Base-by-base conservation (phyloP, 1,140 invertebrate genomes). In the Nymphalis io region DNA sequence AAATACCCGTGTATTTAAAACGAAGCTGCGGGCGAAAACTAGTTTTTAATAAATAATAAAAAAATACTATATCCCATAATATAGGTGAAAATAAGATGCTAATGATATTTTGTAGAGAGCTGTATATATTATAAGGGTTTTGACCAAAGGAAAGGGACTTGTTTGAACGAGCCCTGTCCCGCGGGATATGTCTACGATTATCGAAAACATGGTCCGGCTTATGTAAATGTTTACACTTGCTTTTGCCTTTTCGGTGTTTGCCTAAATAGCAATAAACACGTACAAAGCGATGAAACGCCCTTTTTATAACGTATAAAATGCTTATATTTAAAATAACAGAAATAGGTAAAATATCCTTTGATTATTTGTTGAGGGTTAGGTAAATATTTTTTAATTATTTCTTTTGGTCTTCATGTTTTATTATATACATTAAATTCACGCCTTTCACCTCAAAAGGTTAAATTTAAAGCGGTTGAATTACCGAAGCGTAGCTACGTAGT, bases 141-240 rank as follows among this genome's bases (percentile, higher is more conserved):
- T 33, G 27, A 33, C 27, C 27, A 33, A 33, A 33, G 27, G 27
- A 23, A 23, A 20, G 46, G 48, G 48, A 51, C 59, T 59, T 15
- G 44, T 60, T 60, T 6, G 38, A 68, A 55, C 61, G 23, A 23
- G 53, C 12, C 44, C 2, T 4, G 58, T 60, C 57, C 58, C 38
- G 18, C 5, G 57, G 46, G 58, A 60, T 21, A 60, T 68, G 53
- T 61, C 51, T 16, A 12, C 38, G 21, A 66, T 60, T 21, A 66
- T 66, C 58, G 48, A 48, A 60, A 72, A 66, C 58, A 66, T 59
- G 62, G 69, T 67, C 46, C n/a, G 23, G 51, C 70, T 51, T 66
- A 60, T 33, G 44, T 39, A 60, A 72, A 72, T 67, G 55, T 67
- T 72, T 38, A 57, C 58, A 21, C 27, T 3, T 3, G 51, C 16